phyloP scores from a whole-genome alignment of 2,888 invertebrate species.

The Caenorhabditis imperialis region DNA sequence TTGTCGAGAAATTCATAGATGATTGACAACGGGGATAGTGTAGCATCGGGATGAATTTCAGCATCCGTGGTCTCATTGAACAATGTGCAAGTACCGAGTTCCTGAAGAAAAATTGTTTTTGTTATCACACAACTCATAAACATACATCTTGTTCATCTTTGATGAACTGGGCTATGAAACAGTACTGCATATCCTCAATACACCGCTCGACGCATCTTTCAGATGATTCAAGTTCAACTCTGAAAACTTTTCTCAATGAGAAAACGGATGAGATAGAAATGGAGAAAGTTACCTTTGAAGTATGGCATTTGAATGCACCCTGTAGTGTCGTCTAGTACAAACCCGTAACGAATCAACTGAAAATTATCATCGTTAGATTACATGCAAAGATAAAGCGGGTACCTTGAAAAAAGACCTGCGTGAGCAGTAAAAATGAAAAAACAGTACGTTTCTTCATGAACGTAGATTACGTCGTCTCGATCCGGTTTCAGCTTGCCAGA shows the following conservation, averaged over 20 bases:
- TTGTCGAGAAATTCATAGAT: conserved; percentile 59
- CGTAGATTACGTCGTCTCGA: background rate
- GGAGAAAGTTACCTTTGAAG: conserved; percentile 42
- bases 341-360: conserved; percentile 46
- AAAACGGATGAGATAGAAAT: background rate
- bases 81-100: conserved; percentile 54
- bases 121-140: background rate
- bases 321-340: conserved; percentile 54
- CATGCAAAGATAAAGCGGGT: background rate
- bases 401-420: conserved; percentile 27
- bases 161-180: conserved; percentile 61
- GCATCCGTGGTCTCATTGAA: conserved; percentile 43
- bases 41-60: conserved; percentile 60
- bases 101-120: conserved; percentile 27
- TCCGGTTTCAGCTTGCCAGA: conserved; percentile 22
- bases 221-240: conserved; percentile 63
- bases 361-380: background rate
- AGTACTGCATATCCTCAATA: conserved; percentile 66
- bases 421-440: conserved; percentile 30
- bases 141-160: conserved; percentile 54
- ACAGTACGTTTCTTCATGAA: conserved; percentile 38
- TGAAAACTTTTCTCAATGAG: conserved; percentile 22
- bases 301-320: conserved; percentile 46
- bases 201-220: conserved; percentile 68
- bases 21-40: conserved; percentile 54